Base-by-base conservation (phyloP, 92 coral and sea anemone genomes). In the Zoanthus solanderi region DNA sequence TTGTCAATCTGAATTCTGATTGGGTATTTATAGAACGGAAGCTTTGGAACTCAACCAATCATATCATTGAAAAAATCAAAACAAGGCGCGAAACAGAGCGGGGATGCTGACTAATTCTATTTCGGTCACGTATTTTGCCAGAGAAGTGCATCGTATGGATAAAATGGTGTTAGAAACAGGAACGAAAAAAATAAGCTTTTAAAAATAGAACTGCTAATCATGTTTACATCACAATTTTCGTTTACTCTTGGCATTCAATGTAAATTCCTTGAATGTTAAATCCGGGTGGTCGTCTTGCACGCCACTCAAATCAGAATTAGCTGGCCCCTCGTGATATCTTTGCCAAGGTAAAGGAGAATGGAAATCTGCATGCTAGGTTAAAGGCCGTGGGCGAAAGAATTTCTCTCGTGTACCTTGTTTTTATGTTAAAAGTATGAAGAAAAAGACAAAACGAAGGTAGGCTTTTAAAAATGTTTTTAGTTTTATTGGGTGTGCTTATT, bases 11-110 rank as follows among this genome's bases (percentile, higher is more conserved):
- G 23, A 44, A 0, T 42, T 66, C 28, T 81, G 85, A 81, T 81
- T 81, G 85, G 85, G 10, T 81, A 66, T 65, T 46, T 12, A 5
- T 13, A 45, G 61, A 81, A 28, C 85, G 85, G 61, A 65, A 66
- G 75, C 46, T 65, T 7, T 6, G 4, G 0, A 6, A 16, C 14
- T 14, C n/a, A 58, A 46, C 83, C 83, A 78, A 78, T 78, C 83
- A 78, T 0, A 78, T 78, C 47, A 53, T 54, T 23, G 83, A 45
- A 60, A 34, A 37, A 79, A 45, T 60, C 57, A 61, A 65, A 60
- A 60, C 11, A 79, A 58, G 72, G 71, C 83, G 83, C 46, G 23
- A 52, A 53, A 75, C 50, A 75, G 47, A 2, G 68, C 46, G 46
- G 75, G 75, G 31, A 30, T 9, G 75, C 31, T 32, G 12, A 57